phyloP scores from a whole-genome alignment of 35 echinoderm and acorn worm species.

The Hemicentrotus pulcherrimus region DNA sequence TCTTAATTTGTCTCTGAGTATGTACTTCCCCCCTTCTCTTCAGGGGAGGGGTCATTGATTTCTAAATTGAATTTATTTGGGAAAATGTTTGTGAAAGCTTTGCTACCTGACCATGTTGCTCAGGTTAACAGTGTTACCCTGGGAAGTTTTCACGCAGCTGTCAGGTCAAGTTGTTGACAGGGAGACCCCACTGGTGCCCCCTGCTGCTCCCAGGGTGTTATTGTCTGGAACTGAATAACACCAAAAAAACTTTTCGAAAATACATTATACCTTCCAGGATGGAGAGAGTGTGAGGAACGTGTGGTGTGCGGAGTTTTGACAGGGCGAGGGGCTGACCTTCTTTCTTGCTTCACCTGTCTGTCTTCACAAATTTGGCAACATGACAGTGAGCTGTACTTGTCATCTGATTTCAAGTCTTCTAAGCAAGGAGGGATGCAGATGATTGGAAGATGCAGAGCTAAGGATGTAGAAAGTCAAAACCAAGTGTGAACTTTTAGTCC shows the following conservation, averaged over 20 bases:
- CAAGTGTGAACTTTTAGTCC: neutral
- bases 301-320: neutral
- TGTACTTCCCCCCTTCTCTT: neutral
- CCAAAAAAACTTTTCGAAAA: neutral
- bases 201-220: conserved; percentile 30
- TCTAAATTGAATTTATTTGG: neutral
- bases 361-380: neutral
- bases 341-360: neutral
- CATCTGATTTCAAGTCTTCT: neutral
- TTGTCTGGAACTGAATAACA: conserved; percentile 25
- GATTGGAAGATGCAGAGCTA: neutral
- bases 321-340: neutral
- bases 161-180: conserved; percentile 16
- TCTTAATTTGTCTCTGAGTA: no score
- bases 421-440: neutral
- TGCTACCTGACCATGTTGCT: neutral
- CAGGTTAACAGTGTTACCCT: neutral
- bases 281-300: neutral
- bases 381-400: conserved; percentile 31
- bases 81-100: neutral
- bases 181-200: conserved; percentile 30
- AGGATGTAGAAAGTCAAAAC: neutral
- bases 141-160: conserved; percentile 9
- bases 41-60: neutral
- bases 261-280: neutral